Evolutionary conservation across 30 jellyfish, hydroid and myxozoan species (phyloP).

Genomic region (Chironex yamaguchii): DNA sequence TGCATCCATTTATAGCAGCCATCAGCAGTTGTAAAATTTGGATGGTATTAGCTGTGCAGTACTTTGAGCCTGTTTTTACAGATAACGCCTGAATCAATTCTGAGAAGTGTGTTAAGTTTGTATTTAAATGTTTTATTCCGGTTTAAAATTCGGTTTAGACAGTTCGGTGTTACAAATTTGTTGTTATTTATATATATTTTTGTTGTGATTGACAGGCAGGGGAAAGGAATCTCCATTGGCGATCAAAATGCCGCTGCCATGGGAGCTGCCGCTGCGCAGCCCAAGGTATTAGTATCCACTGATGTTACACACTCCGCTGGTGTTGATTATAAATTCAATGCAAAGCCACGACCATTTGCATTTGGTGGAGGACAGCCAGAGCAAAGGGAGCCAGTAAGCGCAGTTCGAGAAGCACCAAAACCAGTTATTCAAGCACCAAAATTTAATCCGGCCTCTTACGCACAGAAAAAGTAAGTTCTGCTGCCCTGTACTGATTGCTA

Average conservation of each 20-base stretch:
- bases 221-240: conserved; percentile 89
- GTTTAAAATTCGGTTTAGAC: too few species aligned
- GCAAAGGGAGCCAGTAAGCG: conserved; percentile 10
- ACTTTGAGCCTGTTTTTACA: too few species aligned
- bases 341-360: conserved; percentile 88
- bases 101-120: too few species aligned
- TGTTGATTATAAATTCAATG: conserved; percentile 88
- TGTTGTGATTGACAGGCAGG: too few species aligned
- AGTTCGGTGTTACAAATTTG: too few species aligned
- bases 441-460: conserved; percentile 95
- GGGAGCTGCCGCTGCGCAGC: conserved; percentile 77
- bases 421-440: conserved; percentile 79
- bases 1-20: too few species aligned
- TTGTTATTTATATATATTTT: too few species aligned
- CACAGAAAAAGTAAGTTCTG: conserved; percentile 87
- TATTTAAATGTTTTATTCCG: too few species aligned
- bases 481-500: too few species aligned
- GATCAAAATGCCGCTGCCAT: conserved; percentile 72
- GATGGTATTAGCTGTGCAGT: too few species aligned
- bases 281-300: conserved; percentile 83
- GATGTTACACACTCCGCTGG: conserved; percentile 92
- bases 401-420: conserved; percentile 42
- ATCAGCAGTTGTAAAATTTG: too few species aligned
- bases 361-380: conserved; percentile 31
- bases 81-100: too few species aligned